Evolutionary conservation across 1,140 invertebrate species (phyloP).

Genomic region (Phortica variegata): DNA sequence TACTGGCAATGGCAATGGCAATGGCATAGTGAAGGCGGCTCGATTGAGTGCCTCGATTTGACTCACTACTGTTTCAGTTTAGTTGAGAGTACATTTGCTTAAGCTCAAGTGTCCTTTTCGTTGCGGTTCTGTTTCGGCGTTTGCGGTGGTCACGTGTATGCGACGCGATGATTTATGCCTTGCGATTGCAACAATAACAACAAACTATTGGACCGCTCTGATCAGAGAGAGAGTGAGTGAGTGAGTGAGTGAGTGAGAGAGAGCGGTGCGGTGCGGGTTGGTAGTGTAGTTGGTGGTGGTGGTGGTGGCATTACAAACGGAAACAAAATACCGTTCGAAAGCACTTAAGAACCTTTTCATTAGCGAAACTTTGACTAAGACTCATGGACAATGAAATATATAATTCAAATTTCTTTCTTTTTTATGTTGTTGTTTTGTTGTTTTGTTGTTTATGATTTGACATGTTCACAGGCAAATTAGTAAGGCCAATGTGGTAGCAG

Average conservation of each 20-base stretch:
- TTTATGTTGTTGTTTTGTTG: too few species aligned
- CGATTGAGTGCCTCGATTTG: not conserved
- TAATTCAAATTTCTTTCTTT: too few species aligned
- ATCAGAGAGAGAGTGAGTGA: slow-evolving; percentile 24
- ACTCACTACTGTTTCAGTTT: not conserved
- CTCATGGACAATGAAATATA: too few species aligned
- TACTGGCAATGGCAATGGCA: slow-evolving; percentile 4
- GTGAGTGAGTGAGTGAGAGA: not conserved
- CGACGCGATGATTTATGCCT: slow-evolving; percentile 45
- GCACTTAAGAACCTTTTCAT: slow-evolving; percentile 55
- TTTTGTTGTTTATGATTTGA: slow-evolving; percentile 41
- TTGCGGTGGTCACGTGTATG: not conserved
- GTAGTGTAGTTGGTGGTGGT: not conserved
- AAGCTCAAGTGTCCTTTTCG: slow-evolving; percentile 15
- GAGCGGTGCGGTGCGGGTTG: not conserved
- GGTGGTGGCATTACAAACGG: slow-evolving; percentile 39
- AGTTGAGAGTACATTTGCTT: too few species aligned
- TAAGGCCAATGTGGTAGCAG: slow-evolving; percentile 21
- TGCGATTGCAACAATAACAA: slow-evolving; percentile 49
- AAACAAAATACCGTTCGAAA: slow-evolving; percentile 55
- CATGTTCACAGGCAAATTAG: slow-evolving; percentile 54
- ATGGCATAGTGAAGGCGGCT: slow-evolving; percentile 17
- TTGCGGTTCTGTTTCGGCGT: slow-evolving; percentile 9
- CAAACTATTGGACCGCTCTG: slow-evolving; percentile 12
- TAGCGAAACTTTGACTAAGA: slow-evolving; percentile 21